A percentile compares a stretch with the other conserved stretches of the same genome.
Conservation (phyloP, 2,113 vertebrate species). For the Pheucticus melanocephalus region DNA sequence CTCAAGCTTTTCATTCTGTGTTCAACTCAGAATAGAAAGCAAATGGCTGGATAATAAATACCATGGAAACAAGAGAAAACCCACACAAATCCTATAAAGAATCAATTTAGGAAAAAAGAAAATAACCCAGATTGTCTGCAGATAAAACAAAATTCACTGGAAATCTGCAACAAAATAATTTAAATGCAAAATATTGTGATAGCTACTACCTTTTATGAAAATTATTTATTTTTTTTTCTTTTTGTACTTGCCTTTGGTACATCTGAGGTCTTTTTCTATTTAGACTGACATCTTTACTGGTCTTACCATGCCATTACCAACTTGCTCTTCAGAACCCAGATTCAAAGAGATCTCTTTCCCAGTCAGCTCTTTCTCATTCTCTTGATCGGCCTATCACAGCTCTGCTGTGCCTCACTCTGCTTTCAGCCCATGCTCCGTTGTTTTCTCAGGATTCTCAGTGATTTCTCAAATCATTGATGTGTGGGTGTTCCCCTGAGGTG, state of each 20-base stretch:
- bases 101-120: neutral
- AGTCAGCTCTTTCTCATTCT: neutral
- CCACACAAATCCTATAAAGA: neutral
- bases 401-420: neutral
- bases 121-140: neutral
- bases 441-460: neutral
- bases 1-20: neutral
- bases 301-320: neutral
- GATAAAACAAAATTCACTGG: neutral
- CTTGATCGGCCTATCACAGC: neutral
- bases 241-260: accelerated
- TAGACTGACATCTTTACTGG: neutral
- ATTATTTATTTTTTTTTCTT: neutral
- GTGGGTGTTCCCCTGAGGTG: neutral
- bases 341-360: neutral
- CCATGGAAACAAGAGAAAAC: slow-evolving; percentile 18
- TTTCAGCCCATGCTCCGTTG: neutral
- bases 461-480: neutral
- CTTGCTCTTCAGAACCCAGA: accelerated
- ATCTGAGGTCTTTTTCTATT: neutral
- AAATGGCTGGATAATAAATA: slow-evolving; percentile 26
- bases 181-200: neutral
- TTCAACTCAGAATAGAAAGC: slow-evolving; percentile 7
- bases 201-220: neutral
- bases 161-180: neutral